Evolutionary conservation across 2,888 invertebrate genomes (phyloP), one percentile per base, ranked within the genome.

Genomic region (Hecatera dysodea): DNA sequence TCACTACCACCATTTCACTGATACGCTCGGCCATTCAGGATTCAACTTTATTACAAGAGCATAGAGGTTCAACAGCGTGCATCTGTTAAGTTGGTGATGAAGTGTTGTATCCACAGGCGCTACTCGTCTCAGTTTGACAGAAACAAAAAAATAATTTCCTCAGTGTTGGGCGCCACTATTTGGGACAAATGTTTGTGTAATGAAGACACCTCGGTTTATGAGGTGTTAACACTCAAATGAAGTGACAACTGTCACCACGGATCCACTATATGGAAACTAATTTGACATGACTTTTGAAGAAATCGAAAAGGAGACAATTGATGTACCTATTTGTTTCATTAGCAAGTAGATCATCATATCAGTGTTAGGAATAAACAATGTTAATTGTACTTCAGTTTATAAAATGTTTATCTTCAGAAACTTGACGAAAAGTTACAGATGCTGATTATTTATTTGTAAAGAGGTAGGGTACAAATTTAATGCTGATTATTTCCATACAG

Each of bases 81-180:
- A 73, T 27, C 12, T 55, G 17, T 57, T 68, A 71, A 36, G 29
- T 75, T 67, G 39, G 75, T 72, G 33, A 65, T 36, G 60, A 75
- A 72, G 81, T 86, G 85, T 87, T 85, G 84, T 85, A 82, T 83
- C 73, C 81, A 88, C 94, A 94, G 92, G 86, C 90, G 93, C 90
- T 88, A 88, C 91, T 93, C 86, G 88, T 93, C 93, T 90, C 88
- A 76, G 78, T 80, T 85, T 86, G 90, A 87, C 89, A 88, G 87
- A 78, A 79, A 82, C 75, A 84, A 85, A 85, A 82, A 82, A 84
- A 76, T 50, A 57, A 77, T 85, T 80, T 86, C 83, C 81, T 80
- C 52, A 29, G 17, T 57, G 17, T 46, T 68, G 59, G 67, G 60
- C 60, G 69, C 77, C 72, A 73, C 68, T 69, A 46, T 84, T 75